Evolutionary conservation across 1,140 invertebrate species (phyloP).

Genomic region (Hermatobates lingyangjiaoensis): DNA sequence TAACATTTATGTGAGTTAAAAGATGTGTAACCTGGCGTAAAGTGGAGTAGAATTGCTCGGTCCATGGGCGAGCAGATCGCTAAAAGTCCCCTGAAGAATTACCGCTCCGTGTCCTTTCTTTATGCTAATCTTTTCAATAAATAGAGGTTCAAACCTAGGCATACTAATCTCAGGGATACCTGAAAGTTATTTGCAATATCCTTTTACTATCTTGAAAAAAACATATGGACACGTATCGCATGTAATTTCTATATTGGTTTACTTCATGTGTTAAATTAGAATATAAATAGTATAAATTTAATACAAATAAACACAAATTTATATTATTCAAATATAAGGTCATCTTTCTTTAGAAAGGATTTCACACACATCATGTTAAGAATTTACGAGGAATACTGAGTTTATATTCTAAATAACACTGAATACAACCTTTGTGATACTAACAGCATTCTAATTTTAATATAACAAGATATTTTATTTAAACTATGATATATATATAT

Average conservation of each 20-base stretch:
- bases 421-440: too few relatives aligned
- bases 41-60: slow-evolving; percentile 27
- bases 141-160: slow-evolving; percentile 25
- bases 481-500: too few relatives aligned
- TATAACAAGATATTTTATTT: too few relatives aligned
- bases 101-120: slow-evolving; percentile 26
- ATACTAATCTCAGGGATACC: slow-evolving; percentile 29
- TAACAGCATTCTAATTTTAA: too few relatives aligned
- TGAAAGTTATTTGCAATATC: background rate
- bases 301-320: background rate
- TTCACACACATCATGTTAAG: background rate
- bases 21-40: slow-evolving; percentile 24
- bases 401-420: too few relatives aligned
- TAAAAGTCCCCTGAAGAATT: slow-evolving; percentile 24
- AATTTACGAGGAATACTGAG: too few relatives aligned
- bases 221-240: too few relatives aligned
- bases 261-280: background rate
- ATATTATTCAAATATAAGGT: background rate
- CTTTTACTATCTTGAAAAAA: too few relatives aligned
- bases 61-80: slow-evolving; percentile 24
- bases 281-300: background rate
- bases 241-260: background rate
- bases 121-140: slow-evolving; percentile 23
- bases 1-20: too few relatives aligned
- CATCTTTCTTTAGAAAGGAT: background rate